A percentile compares a stretch with the other conserved stretches of the same genome.
Evolutionary conservation across 1,140 invertebrate species (phyloP).

Genomic region (Drosophila hydei): DNA sequence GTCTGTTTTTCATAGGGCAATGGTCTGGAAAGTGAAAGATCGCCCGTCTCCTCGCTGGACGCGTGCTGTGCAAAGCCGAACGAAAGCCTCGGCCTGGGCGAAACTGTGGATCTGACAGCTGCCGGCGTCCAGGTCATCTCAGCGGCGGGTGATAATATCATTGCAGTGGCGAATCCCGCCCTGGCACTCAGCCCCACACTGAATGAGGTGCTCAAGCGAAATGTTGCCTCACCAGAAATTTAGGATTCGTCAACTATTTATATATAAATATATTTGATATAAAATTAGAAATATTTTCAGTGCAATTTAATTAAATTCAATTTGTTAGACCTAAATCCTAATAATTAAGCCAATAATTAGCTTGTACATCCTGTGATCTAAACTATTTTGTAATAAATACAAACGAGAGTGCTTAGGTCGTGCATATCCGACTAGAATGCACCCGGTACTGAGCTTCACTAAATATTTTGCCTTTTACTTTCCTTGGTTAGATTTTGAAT

Average conservation of each 20-base stretch:
- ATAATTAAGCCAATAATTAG: slow-evolving; percentile 44
- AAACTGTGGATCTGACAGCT: slow-evolving; percentile 59
- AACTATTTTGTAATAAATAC: slow-evolving; percentile 57
- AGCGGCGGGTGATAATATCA: slow-evolving; percentile 92
- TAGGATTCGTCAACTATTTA: slow-evolving; percentile 23
- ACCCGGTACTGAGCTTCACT: slow-evolving; percentile 1
- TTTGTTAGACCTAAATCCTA: slow-evolving; percentile 18
- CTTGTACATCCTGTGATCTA: slow-evolving; percentile 69
- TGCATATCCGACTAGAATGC: neutral
- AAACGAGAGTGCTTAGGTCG: neutral
- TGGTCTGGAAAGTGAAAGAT: slow-evolving; percentile 73
- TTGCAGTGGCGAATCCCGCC: slow-evolving; percentile 94
- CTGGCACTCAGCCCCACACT: slow-evolving; percentile 85
- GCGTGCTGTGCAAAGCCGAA: slow-evolving; percentile 9
- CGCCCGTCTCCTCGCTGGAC: slow-evolving; percentile 37
- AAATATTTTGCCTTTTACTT: neutral
- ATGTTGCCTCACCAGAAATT: slow-evolving; percentile 67
- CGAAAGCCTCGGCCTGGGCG: slow-evolving; percentile 18
- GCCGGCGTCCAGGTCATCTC: slow-evolving; percentile 90
- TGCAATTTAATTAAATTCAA: slow-evolving; percentile 58
- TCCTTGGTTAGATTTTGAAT: too few relatives aligned
- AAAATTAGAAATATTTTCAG: slow-evolving; percentile 39
- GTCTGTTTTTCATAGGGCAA: slow-evolving; percentile 50
- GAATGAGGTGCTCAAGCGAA: slow-evolving; percentile 76
- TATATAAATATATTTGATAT: slow-evolving; percentile 1